Conservation (phyloP, 2,113 vertebrate genomes). For the Pagrus major region DNA sequence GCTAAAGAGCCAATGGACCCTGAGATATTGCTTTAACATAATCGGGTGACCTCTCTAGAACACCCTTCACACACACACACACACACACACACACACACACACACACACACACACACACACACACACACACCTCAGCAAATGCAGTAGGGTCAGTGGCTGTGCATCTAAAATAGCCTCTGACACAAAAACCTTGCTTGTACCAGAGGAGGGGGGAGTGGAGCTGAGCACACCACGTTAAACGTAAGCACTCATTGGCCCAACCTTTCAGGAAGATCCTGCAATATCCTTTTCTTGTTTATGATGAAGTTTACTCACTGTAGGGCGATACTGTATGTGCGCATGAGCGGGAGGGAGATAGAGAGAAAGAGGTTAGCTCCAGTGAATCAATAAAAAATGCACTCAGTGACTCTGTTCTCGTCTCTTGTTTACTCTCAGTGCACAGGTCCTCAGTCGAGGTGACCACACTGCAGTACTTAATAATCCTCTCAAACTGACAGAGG, state of each 20-base stretch:
- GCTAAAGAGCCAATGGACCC: slow-evolving; percentile 3
- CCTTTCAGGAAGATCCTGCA: slow-evolving; percentile 26
- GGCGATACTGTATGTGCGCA: not conserved
- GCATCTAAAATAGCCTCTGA: slow-evolving; percentile 90
- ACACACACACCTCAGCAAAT: slow-evolving; percentile 71
- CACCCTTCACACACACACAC: slow-evolving; percentile 45
- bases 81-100: slow-evolving; percentile 37
- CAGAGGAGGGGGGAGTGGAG: slow-evolving; percentile 56
- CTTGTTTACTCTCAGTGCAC: slow-evolving; percentile 62
- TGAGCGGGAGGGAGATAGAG: not conserved
- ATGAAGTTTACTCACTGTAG: not conserved
- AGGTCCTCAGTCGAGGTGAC: slow-evolving; percentile 62
- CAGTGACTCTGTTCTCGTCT: slow-evolving; percentile 50
- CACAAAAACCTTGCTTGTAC: slow-evolving; percentile 85
- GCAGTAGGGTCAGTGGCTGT: slow-evolving; percentile 83
- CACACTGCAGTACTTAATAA: slow-evolving; percentile 36
- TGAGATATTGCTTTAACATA: slow-evolving; percentile 47
- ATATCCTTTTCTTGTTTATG: slow-evolving; percentile 29
- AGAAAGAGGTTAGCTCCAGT: slow-evolving; percentile 40
- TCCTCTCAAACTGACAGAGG: slow-evolving; percentile 30
- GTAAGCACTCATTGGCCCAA: slow-evolving; percentile 13
- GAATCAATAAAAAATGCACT: slow-evolving; percentile 70
- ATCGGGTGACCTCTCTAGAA: slow-evolving; percentile 69
- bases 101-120: slow-evolving; percentile 41
- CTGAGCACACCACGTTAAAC: slow-evolving; percentile 44